These are phyloP conservation scores for Hypsibius dujardini DNA, from an alignment of 1,140 invertebrate species.

Conservation along the genomic window DNA sequence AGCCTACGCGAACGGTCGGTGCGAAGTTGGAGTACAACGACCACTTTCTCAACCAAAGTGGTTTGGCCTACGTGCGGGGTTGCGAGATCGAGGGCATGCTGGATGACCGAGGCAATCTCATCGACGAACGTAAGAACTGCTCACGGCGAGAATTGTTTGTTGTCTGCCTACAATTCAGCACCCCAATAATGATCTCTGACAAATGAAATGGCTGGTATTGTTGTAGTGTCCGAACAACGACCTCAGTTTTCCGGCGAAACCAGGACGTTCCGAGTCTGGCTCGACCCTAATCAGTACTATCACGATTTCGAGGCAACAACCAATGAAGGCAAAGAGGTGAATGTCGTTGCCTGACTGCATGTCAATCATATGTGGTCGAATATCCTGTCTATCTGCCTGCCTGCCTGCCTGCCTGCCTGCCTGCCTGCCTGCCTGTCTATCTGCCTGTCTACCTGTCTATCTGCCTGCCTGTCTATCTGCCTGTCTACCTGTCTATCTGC, in stretches of 20 bases:
- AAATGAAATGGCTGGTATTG: conserved; percentile 3
- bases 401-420: no score
- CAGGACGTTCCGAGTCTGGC: conserved; percentile 74
- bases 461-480: no score
- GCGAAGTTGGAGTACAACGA: conserved; percentile 60
- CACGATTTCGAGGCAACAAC: not conserved
- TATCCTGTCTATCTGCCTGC: no score
- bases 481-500: no score
- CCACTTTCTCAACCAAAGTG: conserved; percentile 73
- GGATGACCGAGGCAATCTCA: conserved; percentile 81
- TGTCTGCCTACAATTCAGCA: not conserved
- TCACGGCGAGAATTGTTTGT: conserved; percentile 44
- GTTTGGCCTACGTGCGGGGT: conserved; percentile 73
- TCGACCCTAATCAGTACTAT: conserved; percentile 69
- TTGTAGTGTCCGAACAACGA: conserved; percentile 50
- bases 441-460: no score
- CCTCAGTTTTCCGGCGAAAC: conserved; percentile 67
- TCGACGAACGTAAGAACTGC: conserved; percentile 61
- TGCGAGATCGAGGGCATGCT: conserved; percentile 98
- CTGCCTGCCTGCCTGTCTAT: no score
- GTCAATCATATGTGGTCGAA: no score
- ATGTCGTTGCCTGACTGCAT: no score
- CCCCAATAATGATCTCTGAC: not conserved
- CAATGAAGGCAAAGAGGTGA: no score
- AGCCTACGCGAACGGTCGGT: conserved; percentile 60